Base-by-base conservation (phyloP, 2,888 invertebrate genomes). In the Dryococelus australis region DNA sequence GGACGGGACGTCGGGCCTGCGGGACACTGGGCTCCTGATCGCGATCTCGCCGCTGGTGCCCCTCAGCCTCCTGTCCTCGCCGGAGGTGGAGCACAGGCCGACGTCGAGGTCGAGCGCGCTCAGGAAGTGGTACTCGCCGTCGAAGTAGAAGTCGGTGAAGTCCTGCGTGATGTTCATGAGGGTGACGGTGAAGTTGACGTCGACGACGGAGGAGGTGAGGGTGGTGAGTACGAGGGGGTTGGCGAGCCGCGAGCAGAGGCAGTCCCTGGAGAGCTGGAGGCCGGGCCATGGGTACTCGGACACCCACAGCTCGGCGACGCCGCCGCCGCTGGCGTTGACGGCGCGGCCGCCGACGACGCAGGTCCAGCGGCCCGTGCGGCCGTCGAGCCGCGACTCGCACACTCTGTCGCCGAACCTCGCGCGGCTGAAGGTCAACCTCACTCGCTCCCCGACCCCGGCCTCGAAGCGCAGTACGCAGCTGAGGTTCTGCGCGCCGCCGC, bases 91-190 rank as follows among this genome's bases (percentile, higher is more conserved):
- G 91, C 96, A 88, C 92, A 88, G 92, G 27, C 90, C 89, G 28
- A 94, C 93, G 84, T 94, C 94, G 20, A 83, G 83, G 88, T 94
- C 94, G 5, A 94, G 93, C 13, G 94, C 94, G 2, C 93, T 93
- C 13, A 92, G 89, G 88, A 93, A 93, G 88, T 92, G 91, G 89
- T 92, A 93, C 86, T 91, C 91, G 10, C 92, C 92, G 90, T 97
- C 97, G 92, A 97, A 96, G 91, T 95, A 95, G 92, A 96, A 97
- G 91, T 96, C 95, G 87, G 95, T 94, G 91, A 96, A 96, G 93
- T 97, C 96, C 92, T 97, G 96, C 12, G 96, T 95, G 87, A 96
- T 95, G 92, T 96, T 95, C 97, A 97, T 97, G 91, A 95, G 94
- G 24, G 95, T 95, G 12, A 97, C 95, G 28, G 95, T 94, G 91